Evolutionary conservation across 2,797 vertebrate species (phyloP).

Genomic region (Martes flavigula): DNA sequence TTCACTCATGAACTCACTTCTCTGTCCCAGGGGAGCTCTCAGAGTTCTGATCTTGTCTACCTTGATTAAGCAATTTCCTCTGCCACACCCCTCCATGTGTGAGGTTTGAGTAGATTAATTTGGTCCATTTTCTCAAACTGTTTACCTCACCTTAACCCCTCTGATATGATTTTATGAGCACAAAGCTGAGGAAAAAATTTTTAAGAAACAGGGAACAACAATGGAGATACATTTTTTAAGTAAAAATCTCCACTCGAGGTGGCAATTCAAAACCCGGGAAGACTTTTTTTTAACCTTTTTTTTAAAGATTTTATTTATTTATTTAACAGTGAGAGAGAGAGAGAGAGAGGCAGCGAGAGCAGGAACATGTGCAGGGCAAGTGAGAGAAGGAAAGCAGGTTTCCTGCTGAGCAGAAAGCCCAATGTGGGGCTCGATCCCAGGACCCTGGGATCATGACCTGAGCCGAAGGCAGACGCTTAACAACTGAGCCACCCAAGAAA

Average conservation of each 20-base stretch:
- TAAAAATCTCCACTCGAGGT: neutral
- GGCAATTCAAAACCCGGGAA: neutral
- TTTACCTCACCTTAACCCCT: neutral
- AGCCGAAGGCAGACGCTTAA: too few species aligned
- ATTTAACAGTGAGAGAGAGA: too few species aligned
- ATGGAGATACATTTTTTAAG: neutral
- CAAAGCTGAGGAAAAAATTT: neutral
- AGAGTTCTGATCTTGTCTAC: neutral
- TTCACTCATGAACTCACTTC: neutral
- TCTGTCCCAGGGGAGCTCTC: neutral
- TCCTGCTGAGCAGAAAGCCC: too few species aligned
- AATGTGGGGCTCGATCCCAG: too few species aligned
- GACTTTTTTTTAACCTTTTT: neutral
- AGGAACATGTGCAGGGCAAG: too few species aligned
- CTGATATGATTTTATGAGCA: neutral
- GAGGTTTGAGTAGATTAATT: neutral
- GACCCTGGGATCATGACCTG: too few species aligned
- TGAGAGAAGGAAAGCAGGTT: too few species aligned
- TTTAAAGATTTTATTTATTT: too few species aligned
- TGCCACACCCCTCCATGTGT: neutral
- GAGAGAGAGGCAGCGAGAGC: too few species aligned
- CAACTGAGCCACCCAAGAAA: neutral
- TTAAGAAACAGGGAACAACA: neutral
- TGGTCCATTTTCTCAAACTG: neutral
- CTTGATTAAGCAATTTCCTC: neutral